A percentile compares a stretch with the other conserved stretches of the same genome.
phyloP scores from a whole-genome alignment of 2,797 vertebrate species.

The Ibycter americanus region DNA sequence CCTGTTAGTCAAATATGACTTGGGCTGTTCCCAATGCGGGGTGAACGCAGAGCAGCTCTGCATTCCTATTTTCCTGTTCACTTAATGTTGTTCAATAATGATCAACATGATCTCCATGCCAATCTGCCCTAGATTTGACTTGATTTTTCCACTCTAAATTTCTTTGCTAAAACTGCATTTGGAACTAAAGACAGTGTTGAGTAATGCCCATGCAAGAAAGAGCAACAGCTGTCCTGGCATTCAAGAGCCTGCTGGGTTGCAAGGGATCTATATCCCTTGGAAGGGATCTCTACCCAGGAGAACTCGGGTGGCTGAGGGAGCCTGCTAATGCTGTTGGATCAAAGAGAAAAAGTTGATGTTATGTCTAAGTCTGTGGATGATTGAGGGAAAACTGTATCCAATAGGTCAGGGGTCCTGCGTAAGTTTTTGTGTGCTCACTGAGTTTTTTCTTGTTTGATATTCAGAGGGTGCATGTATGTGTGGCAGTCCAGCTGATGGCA shows the following conservation, averaged over 20 bases:
- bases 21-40: neutral
- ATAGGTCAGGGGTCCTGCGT: neutral
- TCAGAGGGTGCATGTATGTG: accelerated
- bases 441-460: neutral
- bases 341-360: neutral
- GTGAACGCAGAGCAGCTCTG: neutral
- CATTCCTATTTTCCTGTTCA: neutral
- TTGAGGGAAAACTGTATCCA: neutral
- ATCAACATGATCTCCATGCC: neutral
- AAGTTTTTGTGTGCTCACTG: neutral
- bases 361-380: neutral
- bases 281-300: too few relatives aligned
- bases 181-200: neutral
- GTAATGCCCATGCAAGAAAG: neutral
- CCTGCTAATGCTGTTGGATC: neutral
- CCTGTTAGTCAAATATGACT: neutral
- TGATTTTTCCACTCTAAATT: neutral
- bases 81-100: neutral
- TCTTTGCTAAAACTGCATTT: neutral
- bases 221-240: neutral
- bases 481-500: neutral
- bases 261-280: too few relatives aligned
- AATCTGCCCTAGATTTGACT: neutral
- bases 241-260: neutral
- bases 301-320: neutral